Evolutionary conservation across 2,113 vertebrate species (phyloP), one percentile per base, ranked within the genome.

Genomic region (Otocyon megalotis): DNA sequence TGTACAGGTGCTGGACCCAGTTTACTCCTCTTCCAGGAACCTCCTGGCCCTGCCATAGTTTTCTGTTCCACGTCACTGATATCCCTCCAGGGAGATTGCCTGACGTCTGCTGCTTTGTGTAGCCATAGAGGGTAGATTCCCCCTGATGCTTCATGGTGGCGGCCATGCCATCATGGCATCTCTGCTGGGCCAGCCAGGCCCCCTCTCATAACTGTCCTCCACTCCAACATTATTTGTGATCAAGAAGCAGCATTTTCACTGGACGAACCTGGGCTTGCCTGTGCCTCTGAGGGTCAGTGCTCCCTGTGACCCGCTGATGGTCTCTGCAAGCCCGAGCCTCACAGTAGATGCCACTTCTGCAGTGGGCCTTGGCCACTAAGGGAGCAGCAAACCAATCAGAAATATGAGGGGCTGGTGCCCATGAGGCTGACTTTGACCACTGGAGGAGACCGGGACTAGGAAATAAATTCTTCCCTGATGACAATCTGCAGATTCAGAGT

Each of bases 361-460:
- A 17, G n/a, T 43, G 37, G 63, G 2, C 67, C 9, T 72, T 15
- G 12, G 69, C 67, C 37, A 12, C 16, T 5, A 54, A 50, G 20
- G 32, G 2, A 74, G 65, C 32, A 9, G 15, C 37, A 8, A 2
- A 17, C 22, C 53, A 81, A 8, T 65, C 16, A 53, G 56, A 54
- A 80, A 83, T 28, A 58, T 5, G n/a, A 6, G 69, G 26, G 1
- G 2, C 17, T 20, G 8, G 22, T 87, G 43, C 13, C 37, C 3
- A 0, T 12, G 14, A 32, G 60, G 35, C 16, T 20, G 56, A 22
- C 28, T 1, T 8, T n/a, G 54, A 20, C 67, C 13, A 2, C 8
- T n/a, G 26, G 63, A 37, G 24, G 30, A 93, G 72, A 60, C 56
- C 7, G 54, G 37, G 81, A 11, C 50, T 37, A 5, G 3, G 19